Conservation (phyloP, 2,888 invertebrate species). For the Andrena chrysosceles region DNA sequence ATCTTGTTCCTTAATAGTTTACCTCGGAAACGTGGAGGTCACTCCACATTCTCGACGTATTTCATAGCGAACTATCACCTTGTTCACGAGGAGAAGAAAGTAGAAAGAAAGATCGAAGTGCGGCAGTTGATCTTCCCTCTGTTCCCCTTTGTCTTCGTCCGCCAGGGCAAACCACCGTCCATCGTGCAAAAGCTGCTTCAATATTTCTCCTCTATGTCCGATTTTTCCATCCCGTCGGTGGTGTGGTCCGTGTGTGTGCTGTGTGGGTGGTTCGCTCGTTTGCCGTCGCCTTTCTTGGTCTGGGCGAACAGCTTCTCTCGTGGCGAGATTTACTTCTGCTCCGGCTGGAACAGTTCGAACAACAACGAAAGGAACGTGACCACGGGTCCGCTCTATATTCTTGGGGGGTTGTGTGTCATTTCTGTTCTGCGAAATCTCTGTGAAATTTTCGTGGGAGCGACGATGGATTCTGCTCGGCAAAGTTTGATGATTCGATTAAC, state of each 20-base stretch:
- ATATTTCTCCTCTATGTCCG: slow-evolving; percentile 7
- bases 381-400: slow-evolving; percentile 24
- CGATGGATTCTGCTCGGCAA: neutral
- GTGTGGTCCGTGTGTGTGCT: neutral
- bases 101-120: slow-evolving; percentile 13
- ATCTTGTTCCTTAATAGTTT: neutral
- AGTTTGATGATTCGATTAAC: no score
- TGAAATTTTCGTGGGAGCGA: neutral
- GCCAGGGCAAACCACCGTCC: slow-evolving; percentile 5
- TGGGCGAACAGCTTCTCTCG: slow-evolving; percentile 38
- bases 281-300: slow-evolving; percentile 27
- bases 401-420: neutral
- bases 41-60: neutral
- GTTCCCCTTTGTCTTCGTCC: neutral
- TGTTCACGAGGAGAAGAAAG: slow-evolving; percentile 6
- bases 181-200: slow-evolving; percentile 14
- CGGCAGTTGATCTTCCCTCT: neutral
- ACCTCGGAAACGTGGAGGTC: neutral
- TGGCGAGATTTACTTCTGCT: slow-evolving; percentile 61
- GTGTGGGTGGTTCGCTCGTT: slow-evolving; percentile 28
- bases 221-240: neutral
- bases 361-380: slow-evolving; percentile 58
- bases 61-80: neutral
- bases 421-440: neutral
- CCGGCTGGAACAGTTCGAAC: slow-evolving; percentile 67